phyloP scores from a whole-genome alignment of 2,113 vertebrate species.

The Neodontobutis hainanensis region DNA sequence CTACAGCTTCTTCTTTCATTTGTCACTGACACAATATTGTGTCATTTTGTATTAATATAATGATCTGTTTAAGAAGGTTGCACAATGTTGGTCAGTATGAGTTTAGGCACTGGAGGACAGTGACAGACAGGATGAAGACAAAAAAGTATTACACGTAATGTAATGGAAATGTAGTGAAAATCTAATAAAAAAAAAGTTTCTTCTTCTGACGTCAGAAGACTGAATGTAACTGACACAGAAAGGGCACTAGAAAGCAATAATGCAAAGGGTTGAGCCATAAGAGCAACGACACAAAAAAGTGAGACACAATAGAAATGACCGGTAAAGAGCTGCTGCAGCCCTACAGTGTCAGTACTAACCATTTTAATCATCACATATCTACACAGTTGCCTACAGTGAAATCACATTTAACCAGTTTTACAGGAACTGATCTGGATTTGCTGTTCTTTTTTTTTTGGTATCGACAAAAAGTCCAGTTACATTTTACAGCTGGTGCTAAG shows the following conservation, averaged over 20 bases:
- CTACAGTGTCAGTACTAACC: not conserved
- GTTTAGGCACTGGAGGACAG: too few relatives aligned
- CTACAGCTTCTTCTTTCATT: slow-evolving; percentile 33
- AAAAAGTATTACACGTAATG: not conserved
- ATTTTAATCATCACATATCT: not conserved
- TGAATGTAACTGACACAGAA: not conserved
- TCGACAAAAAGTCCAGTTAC: slow-evolving; percentile 14
- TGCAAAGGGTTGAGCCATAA: not conserved
- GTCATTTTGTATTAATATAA: not conserved
- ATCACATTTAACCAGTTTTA: slow-evolving; percentile 15
- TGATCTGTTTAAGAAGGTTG: not conserved
- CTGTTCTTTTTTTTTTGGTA: slow-evolving; percentile 44
- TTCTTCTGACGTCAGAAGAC: slow-evolving; percentile 10
- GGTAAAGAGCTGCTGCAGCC: not conserved
- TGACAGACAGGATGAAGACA: not conserved
- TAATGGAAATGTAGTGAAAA: not conserved
- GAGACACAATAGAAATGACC: slow-evolving; percentile 4
- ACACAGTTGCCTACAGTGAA: slow-evolving; percentile 9
- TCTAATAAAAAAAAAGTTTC: slow-evolving; percentile 3
- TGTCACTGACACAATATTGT: not conserved
- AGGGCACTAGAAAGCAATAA: not conserved
- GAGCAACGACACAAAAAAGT: slow-evolving; percentile 3
- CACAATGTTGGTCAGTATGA: not conserved
- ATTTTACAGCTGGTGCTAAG: slow-evolving; percentile 15
- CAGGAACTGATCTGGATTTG: slow-evolving; percentile 4